A percentile compares a stretch with the other conserved stretches of the same genome.
Conservation (phyloP, 53 echinoderm and acorn worm species). For the Pentamera pediparva region DNA sequence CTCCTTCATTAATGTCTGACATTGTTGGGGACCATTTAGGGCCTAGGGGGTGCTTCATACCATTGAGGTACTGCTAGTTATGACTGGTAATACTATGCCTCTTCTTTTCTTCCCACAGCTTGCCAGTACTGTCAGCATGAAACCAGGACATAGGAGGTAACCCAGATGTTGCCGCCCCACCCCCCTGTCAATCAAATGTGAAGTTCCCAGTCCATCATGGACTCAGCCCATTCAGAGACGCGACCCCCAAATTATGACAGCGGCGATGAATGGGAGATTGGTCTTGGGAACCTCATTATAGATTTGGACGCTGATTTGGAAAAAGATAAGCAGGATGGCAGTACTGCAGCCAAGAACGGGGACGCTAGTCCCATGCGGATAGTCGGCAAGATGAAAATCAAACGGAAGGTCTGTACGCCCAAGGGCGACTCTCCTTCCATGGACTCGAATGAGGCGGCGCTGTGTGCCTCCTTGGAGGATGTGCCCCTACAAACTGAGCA, state of each 20-base stretch:
- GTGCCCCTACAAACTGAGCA: constrained; percentile 19
- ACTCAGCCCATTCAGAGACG: constrained; percentile 26
- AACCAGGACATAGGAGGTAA: background rate
- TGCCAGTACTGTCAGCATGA: background rate
- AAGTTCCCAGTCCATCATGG: constrained; percentile 38
- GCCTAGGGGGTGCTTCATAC: too few relatives aligned
- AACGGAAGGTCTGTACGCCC: constrained; percentile 84
- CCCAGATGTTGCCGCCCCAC: background rate
- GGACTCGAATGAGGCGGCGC: constrained; percentile 37
- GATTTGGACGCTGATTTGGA: constrained; percentile 98
- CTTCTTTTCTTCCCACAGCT: background rate
- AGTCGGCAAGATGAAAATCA: constrained; percentile 99
- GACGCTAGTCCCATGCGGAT: constrained; percentile 91
- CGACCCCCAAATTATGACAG: constrained; percentile 76
- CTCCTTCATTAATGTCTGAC: too few relatives aligned
- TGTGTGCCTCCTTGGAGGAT: background rate
- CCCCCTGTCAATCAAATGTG: background rate
- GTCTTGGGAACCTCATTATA: constrained; percentile 94
- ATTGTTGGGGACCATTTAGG: too few relatives aligned
- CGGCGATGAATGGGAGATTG: constrained; percentile 99
- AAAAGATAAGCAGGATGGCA: constrained; percentile 88
- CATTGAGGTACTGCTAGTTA: too few relatives aligned
- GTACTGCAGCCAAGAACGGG: constrained; percentile 17
- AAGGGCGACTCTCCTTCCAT: constrained; percentile 56
- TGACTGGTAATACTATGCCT: too few relatives aligned